Evolutionary conservation across 2,888 invertebrate species (phyloP), one percentile per base, ranked within the genome.

Genomic region (Tetropium fuscum): DNA sequence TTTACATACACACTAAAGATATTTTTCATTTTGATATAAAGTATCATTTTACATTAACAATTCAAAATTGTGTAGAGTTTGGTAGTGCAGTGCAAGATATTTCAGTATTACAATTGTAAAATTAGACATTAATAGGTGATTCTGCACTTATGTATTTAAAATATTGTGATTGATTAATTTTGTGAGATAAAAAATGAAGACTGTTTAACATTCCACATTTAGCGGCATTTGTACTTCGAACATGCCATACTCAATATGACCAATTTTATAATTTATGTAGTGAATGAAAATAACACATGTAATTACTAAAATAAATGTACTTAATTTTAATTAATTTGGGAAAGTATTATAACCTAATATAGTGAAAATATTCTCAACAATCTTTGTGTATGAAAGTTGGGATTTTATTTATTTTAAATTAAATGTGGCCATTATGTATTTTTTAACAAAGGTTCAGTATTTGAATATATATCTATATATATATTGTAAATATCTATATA

Each of bases 391-490:
- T 51, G 18, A 34, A n/a, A n/a, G n/a, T n/a, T n/a, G n/a, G n/a
- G n/a, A 34, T 34, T 34, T 13, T 34, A 38, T 36, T 22, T 49
- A 63, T 45, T 63, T 64, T 55, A 53, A 54, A 58, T 49, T n/a
- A 58, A 59, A 58, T 69, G 77, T 76, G 75, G 77, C 77, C 78
- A 76, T 77, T 58, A 60, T 73, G 70, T 72, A 73, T 71, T 72
- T 68, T 56, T 64, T 68, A 66, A 72, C 66, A 69, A 71, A 69
- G 61, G 65, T 77, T 75, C 76, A 77, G 78, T 78, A 77, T 77
- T 77, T 72, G 68, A 41, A 60, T 58, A 68, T 66, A 77, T 78
- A 77, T 77, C 76, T 72, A 67, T 41, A 60, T 58, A 68, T 66
- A 70, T 68, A 67, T 72, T 74, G 72, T 73, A 74, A 61, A 74